Evolutionary conservation across 2,888 invertebrate genomes (phyloP), one percentile per base, ranked within the genome.

Genomic region (Eupithecia subumbrata): DNA sequence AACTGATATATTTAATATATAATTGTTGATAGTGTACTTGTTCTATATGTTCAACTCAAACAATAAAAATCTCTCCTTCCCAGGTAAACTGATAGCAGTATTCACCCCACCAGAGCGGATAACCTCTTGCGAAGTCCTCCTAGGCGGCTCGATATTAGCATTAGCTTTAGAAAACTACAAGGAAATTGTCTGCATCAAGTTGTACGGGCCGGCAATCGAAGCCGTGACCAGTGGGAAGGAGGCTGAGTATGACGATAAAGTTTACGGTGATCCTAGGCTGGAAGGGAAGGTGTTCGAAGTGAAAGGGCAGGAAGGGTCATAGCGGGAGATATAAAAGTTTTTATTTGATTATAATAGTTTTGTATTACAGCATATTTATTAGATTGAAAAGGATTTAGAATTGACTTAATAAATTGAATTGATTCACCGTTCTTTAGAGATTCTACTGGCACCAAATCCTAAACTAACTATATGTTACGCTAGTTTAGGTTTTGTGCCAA

Each of bases 41-140:
- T n/a, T n/a, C n/a, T n/a, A n/a, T n/a, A n/a, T n/a, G n/a, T n/a
- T n/a, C n/a, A n/a, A n/a, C n/a, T 43, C 43, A 56, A 22, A 9
- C 11, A 9, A 52, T n/a, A 40, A 14, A n/a, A 25, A 2, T 14
- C 5, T 52, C 22, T 73, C 2, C 72, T 77, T 22, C 16, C 14
- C 90, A 97, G 98, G 98, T 69, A 96, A 96, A 88, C 95, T 97
- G 73, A 94, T 98, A 86, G 97, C 98, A 40, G 97, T 97, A 0
- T 98, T 96, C 92, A 97, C 97, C 5, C 97, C 98, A 1, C 96
- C 96, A 68, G 95, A 96, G 69, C 95, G 96, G 77, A 96, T 98
- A 82, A 96, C 96, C 56, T 96, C 97, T 0, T 97, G 97, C 89
- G 97, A 98, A 86, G 96, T 98, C 66, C 95, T 97, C 14, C 95